Evolutionary conservation across 2,888 invertebrate species (phyloP).

Genomic region (Mantis religiosa): DNA sequence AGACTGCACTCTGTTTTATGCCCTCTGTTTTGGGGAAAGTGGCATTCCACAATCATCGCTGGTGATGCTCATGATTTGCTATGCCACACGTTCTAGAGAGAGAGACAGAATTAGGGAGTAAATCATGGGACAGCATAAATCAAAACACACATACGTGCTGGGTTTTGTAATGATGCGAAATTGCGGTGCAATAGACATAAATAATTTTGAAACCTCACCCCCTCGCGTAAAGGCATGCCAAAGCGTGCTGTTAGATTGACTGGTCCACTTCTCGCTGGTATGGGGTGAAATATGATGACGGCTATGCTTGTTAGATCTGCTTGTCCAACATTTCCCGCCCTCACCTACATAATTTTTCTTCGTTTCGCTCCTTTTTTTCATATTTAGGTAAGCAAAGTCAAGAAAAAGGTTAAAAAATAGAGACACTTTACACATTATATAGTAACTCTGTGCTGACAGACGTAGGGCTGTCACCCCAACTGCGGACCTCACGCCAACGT

Average conservation of each 20-base stretch:
- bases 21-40: not conserved
- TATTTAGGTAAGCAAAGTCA: not conserved
- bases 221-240: not conserved
- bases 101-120: not conserved
- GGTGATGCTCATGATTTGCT: not conserved
- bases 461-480: too few relatives aligned
- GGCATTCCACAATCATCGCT: not conserved
- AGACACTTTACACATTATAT: too few relatives aligned
- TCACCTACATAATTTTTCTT: not conserved
- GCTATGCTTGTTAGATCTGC: not conserved
- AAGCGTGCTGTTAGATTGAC: not conserved
- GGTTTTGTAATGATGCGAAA: conserved; percentile 9
- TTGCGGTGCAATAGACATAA: not conserved
- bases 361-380: not conserved
- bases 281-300: not conserved
- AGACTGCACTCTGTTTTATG: not conserved
- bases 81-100: not conserved
- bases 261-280: not conserved
- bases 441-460: too few relatives aligned
- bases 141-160: not conserved
- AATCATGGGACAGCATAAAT: not conserved
- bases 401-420: too few relatives aligned
- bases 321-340: not conserved
- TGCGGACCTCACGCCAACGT: too few relatives aligned
- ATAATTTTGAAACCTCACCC: not conserved